Evolutionary conservation across 2,797 vertebrate species (phyloP), one percentile per base, ranked within the genome.

Genomic region (Sebastes flavidus): DNA sequence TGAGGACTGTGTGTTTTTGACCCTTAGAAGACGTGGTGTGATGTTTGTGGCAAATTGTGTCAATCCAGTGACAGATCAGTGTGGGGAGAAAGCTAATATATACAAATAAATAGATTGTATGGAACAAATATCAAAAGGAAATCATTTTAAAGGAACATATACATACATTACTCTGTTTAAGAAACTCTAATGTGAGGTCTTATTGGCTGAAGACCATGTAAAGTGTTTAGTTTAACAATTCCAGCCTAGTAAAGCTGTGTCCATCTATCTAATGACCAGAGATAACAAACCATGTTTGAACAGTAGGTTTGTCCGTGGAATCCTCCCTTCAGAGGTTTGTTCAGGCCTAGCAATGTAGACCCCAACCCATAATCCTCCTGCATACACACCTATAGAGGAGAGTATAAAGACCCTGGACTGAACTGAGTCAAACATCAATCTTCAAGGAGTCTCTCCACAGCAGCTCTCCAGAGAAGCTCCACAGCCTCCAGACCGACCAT

Each of bases 401-500:
- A 42, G 73, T 88, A 90, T 90, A 90, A 91, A 92, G 75, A 72
- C 38, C 72, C 74, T 65, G 81, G 65, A 72, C 81, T 77, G 66
- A 82, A 52, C 20, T 25, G 49, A 82, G 72, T 62, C 73, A 78
- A n/a, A 72, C 75, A 88, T 65, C 77, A 22, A 75, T 5, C 78
- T 70, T 78, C 71, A 58, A 71, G 46, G 80, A 86, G 72, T 74
- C 76, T 86, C 81, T 85, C 70, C 80, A 62, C 52, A 76, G 75
- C 62, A 87, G 70, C 68, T 85, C 80, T 85, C 36, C 80, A 60
- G 5, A 16, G 38, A 67, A 65, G 84, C 80, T 83, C 72, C 77
- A 60, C 38, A 42, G 38, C 38, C 14, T 42, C 38, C 38, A 42
- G 38, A 16, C 14, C 0, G 38, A 42, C 38, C 38, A 6, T 42